Conservation (phyloP, 2,888 invertebrate genomes). For the Tricholauxania praeusta region DNA sequence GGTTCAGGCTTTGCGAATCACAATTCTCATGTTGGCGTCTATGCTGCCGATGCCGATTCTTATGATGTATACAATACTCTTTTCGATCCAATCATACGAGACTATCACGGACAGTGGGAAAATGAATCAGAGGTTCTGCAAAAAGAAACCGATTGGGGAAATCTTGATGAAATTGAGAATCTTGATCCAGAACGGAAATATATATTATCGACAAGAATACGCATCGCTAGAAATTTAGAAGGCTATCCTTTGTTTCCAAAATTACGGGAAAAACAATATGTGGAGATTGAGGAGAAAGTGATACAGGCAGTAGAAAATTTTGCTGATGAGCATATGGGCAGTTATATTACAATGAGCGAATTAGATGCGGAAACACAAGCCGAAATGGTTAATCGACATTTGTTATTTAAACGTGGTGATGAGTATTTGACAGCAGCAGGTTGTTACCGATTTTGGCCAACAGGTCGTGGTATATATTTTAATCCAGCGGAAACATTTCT, state of each 20-base stretch:
- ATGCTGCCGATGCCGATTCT: constrained; percentile 76
- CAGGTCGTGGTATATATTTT: constrained; percentile 69
- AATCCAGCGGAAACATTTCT: constrained; percentile 77
- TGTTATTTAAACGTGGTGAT: constrained; percentile 76
- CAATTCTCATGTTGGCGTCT: constrained; percentile 74
- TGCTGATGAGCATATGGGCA: constrained; percentile 73
- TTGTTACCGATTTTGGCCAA: constrained; percentile 78
- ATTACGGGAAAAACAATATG: constrained; percentile 73
- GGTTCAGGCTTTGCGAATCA: constrained; percentile 76
- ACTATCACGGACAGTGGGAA: constrained; percentile 71
- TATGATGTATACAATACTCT: constrained; percentile 74
- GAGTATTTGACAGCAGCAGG: constrained; percentile 71
- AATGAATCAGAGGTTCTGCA: constrained; percentile 71
- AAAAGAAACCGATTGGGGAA: constrained; percentile 74
- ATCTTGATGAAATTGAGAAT: constrained; percentile 72
- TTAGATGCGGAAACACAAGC: constrained; percentile 73
- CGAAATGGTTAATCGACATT: constrained; percentile 74
- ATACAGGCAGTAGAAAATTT: constrained; percentile 65
- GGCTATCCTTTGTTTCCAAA: constrained; percentile 77
- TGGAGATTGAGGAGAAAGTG: constrained; percentile 72
- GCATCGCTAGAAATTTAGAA: constrained; percentile 73
- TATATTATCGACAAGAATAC: constrained; percentile 75
- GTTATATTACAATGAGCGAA: constrained; percentile 72
- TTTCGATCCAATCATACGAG: constrained; percentile 77
- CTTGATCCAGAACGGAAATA: constrained; percentile 74